phyloP scores from a whole-genome alignment of 2,888 invertebrate species.

The Emmelina monodactyla region DNA sequence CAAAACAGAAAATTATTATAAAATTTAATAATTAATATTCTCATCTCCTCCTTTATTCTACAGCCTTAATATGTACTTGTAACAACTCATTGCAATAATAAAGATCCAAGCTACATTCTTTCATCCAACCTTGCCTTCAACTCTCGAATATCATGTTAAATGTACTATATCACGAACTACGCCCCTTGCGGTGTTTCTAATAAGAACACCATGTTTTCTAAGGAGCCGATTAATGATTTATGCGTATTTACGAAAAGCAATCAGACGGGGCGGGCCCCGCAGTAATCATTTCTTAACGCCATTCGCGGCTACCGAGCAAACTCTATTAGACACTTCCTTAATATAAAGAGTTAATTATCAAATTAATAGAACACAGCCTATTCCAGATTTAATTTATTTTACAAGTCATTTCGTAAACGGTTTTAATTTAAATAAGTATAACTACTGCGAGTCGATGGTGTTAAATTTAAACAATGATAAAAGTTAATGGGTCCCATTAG shows the following conservation, averaged over 20 bases:
- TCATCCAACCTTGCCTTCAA: no score
- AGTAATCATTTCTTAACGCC: constrained; percentile 63
- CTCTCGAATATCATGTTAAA: constrained; percentile 27
- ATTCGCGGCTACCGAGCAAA: constrained; percentile 47
- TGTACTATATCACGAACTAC: constrained; percentile 26
- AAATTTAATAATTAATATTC: no score
- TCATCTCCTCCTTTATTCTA: no score
- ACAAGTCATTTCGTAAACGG: background rate
- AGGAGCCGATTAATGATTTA: constrained; percentile 46
- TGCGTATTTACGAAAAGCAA: constrained; percentile 54
- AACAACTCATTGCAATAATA: no score
- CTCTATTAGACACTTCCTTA: constrained; percentile 43
- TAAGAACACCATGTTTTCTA: constrained; percentile 34
- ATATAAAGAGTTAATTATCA: constrained; percentile 25
- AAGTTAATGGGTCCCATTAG: no score
- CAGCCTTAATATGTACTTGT: no score
- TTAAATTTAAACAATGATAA: no score
- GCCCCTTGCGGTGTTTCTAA: constrained; percentile 39
- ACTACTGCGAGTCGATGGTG: no score
- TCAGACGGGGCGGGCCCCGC: constrained; percentile 49
- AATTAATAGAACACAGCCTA: background rate
- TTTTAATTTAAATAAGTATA: background rate
- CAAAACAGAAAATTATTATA: no score
- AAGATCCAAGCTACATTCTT: no score
- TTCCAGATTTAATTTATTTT: background rate